Base-by-base conservation (phyloP, 2,888 invertebrate genomes). In the Beris chalybata region DNA sequence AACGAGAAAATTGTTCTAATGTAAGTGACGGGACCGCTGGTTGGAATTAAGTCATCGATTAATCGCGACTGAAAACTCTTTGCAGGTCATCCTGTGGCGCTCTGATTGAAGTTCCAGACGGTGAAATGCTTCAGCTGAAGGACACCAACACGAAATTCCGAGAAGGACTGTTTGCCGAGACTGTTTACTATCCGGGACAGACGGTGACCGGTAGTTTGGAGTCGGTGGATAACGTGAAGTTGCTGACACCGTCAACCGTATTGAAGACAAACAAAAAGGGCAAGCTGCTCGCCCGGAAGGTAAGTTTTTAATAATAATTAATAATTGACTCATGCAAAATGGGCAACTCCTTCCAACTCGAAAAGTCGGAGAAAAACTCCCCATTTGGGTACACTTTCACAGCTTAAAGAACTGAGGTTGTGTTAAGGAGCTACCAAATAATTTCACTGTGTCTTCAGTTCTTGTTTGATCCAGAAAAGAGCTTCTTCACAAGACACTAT, bases 161-260 rank as follows among this genome's bases (percentile, higher is more conserved):
- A 61, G 85, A 82, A 31, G 77, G 77, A 43, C 73, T 78, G 80
- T 86, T 81, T 69, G 74, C 74, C 69, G 75, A 76, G 5, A 84
- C 84, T 63, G 84, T 85, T 66, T 89, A 85, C 76, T 90, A 89
- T 78, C 87, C 87, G n/a, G 89, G 89, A 0, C 89, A 90, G 77
- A 86, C 87, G 71, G 84, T 94, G 52, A 86, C 86, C 75, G 93
- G 93, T 0, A 87, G 89, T 0, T 80, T 91, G 29, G 88, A 89
- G 13, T 86, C 89, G 52, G 82, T 94, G 66, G 90, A 92, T 73
- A 88, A 87, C 69, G 91, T 92, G 1, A 89, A 89, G 75, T 93
- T 95, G 91, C 82, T 94, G 29, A 85, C 89, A 67, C 85, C 89
- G 71, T 88, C 90, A 6, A 89, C 90, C 77, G 86, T 88, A 70